phyloP scores from a whole-genome alignment of 2,113 vertebrate species.

The Eurypyga helias region DNA sequence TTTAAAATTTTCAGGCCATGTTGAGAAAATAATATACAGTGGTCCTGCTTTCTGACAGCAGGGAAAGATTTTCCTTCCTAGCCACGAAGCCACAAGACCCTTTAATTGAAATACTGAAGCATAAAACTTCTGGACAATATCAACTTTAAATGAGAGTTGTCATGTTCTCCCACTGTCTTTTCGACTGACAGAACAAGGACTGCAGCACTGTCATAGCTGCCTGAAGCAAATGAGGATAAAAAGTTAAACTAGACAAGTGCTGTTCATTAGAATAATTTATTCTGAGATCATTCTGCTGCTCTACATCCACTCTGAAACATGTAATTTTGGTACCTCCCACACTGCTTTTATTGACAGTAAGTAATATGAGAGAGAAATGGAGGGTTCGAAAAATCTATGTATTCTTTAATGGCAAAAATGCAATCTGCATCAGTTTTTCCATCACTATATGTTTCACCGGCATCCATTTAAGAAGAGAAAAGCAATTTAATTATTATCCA shows the following conservation, averaged over 20 bases:
- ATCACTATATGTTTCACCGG: not conserved
- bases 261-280: conserved; percentile 51
- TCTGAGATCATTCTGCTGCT: conserved; percentile 46
- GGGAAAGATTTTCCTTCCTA: not conserved
- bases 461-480: not conserved
- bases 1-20: not conserved
- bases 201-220: not conserved
- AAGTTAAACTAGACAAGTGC: conserved; percentile 26
- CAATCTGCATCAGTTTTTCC: not conserved
- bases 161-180: not conserved
- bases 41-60: not conserved
- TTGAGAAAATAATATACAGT: not conserved
- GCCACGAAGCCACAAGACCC: not conserved
- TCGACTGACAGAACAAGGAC: not conserved
- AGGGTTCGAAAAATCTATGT: not conserved
- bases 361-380: not conserved
- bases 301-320: not conserved
- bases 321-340: conserved; percentile 31
- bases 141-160: not conserved
- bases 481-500: not conserved
- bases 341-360: conserved; percentile 10
- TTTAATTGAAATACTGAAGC: not conserved
- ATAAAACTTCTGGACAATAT: not conserved
- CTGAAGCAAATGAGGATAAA: conserved; percentile 8
- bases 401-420: not conserved